phyloP scores from a whole-genome alignment of 2,113 vertebrate genomes.

The Anhinga anhinga region DNA sequence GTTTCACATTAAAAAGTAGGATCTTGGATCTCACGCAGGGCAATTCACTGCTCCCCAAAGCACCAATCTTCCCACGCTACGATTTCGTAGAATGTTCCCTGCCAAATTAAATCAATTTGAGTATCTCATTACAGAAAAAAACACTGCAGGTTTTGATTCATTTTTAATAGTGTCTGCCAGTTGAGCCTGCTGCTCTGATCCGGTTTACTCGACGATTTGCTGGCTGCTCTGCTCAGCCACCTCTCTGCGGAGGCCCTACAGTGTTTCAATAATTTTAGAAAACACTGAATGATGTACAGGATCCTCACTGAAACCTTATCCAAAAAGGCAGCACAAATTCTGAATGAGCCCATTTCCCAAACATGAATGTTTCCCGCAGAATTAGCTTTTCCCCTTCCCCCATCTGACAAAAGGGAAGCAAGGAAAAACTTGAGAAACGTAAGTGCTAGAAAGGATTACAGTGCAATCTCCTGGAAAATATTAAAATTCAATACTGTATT shows the following conservation, averaged over 20 bases:
- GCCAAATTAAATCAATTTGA: slow-evolving; percentile 1
- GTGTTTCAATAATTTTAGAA: not conserved
- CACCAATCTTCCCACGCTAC: not conserved
- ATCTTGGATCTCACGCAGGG: not conserved
- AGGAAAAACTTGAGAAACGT: not conserved
- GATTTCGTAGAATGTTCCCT: not conserved
- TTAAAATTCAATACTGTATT: not conserved
- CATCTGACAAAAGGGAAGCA: not conserved
- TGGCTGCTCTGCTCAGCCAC: not conserved
- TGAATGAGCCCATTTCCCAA: not conserved
- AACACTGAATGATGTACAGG: not conserved
- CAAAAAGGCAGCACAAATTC: not conserved
- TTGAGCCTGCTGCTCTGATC: not conserved
- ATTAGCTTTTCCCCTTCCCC: too few species aligned
- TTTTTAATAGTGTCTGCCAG: slow-evolving; percentile 1
- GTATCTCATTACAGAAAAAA: not conserved
- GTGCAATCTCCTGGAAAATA: not conserved
- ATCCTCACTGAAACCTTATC: not conserved
- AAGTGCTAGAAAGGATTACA: not conserved
- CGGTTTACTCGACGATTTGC: not conserved
- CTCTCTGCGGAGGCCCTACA: not conserved
- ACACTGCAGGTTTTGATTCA: not conserved
- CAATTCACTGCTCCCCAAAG: not conserved
- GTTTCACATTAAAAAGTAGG: not conserved
- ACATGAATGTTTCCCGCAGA: not conserved